Base-by-base conservation (phyloP, 2,888 invertebrate species). In the Mythimna impura region DNA sequence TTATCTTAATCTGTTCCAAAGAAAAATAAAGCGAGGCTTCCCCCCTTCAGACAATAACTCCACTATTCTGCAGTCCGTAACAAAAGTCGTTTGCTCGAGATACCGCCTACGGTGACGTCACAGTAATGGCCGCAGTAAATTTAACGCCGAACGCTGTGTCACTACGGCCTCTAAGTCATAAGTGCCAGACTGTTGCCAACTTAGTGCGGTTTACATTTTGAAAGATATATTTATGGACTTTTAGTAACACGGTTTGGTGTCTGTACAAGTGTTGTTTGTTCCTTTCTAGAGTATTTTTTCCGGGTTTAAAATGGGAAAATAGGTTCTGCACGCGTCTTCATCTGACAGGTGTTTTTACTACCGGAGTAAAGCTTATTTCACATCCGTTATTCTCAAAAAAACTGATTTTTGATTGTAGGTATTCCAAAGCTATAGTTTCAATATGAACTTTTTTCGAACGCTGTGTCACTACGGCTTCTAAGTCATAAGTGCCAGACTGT, bases 121-220 rank as follows among this genome's bases (percentile, higher is more conserved):
- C 80, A 60, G 82, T 87, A 89, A 89, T 88, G 85, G 84, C 78
- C 55, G 79, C 78, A 76, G 82, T 89, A 91, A 92, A 91, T 91
- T 89, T 87, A 85, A 87, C 86, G 88, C 86, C 82, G 84, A 87
- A 86, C 87, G 84, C 79, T 82, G 84, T 82, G 84, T 84, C 85
- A 86, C 80, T 84, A 73, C 76, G 84, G 84, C 86, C 81, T 83
- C 75, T 85, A 86, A 85, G 83, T 85, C 85, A 83, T 86, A 81
- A 82, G 86, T 84, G 80, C 78, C 78, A 83, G 71, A 78, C 80
- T 80, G 76, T 82, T 81, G 84, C 80, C 87, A 86, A 87, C 80
- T 85, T 82, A 87, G 66, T 81, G 83, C 58, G 78, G 86, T 85
- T 85, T 85, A 83, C 81, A 81, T 80, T 83, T 85, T 76, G 77